These are phyloP conservation scores for Bombus vancouverensis DNA, from an alignment of 1,140 invertebrate species.

Conservation along the genomic window DNA sequence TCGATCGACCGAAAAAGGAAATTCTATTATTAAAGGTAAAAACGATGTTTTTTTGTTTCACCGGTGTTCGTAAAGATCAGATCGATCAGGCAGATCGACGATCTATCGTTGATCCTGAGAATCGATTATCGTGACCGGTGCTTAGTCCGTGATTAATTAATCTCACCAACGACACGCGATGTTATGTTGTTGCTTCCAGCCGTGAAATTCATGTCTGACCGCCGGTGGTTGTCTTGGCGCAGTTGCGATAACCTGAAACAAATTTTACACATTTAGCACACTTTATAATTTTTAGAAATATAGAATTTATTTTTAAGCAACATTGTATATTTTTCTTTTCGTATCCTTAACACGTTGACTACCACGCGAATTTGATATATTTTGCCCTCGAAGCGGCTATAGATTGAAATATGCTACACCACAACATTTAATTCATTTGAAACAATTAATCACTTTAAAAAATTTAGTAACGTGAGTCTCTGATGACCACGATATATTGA, in stretches of 20 bases:
- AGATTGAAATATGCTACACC: too few species aligned
- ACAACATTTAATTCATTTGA: too few species aligned
- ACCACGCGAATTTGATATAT: too few species aligned
- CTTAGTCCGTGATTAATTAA: background rate
- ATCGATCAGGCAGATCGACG: background rate
- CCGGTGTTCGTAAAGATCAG: background rate
- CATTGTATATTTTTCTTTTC: too few species aligned
- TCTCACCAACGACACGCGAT: background rate
- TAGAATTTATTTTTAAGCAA: too few species aligned
- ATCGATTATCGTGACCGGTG: background rate
- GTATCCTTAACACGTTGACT: too few species aligned
- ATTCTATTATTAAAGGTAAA: conserved; percentile 29
- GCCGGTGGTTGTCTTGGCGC: conserved; percentile 11
- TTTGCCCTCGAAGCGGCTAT: too few species aligned
- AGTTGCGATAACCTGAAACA: conserved; percentile 47
- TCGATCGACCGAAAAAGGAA: conserved; percentile 31
- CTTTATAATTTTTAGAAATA: too few species aligned
- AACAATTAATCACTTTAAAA: too few species aligned
- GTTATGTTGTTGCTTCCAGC: background rate
- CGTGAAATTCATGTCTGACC: conserved; percentile 29
- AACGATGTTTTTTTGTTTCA: conserved; percentile 14
- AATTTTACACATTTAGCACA: too few species aligned
- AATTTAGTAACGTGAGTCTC: too few species aligned
- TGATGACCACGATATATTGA: too few species aligned
- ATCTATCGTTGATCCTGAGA: background rate